These are phyloP conservation scores for Thymelicus acteon DNA, from an alignment of 2,888 invertebrate genomes.

Conservation along the genomic window DNA sequence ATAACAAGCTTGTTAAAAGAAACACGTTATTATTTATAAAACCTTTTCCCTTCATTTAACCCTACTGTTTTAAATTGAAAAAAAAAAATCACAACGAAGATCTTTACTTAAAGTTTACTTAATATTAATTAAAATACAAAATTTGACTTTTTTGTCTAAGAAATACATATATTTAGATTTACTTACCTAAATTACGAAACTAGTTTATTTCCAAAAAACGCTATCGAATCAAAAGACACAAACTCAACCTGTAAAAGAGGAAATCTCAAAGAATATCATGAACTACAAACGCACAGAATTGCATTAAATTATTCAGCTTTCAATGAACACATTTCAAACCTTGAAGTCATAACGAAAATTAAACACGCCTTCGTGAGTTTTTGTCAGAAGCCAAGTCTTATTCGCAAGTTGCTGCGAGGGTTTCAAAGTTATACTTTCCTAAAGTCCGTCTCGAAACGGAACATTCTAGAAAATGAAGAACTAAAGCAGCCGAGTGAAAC, in stretches of 20 bases:
- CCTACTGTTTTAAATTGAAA: too few relatives aligned
- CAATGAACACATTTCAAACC: constrained; percentile 18
- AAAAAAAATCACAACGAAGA: too few relatives aligned
- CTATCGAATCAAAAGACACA: not conserved
- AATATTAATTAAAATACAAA: too few relatives aligned
- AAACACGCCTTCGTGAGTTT: constrained; percentile 83
- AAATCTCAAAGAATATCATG: not conserved
- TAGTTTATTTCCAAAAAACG: too few relatives aligned
- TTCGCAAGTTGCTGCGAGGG: constrained; percentile 77
- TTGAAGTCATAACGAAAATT: constrained; percentile 82
- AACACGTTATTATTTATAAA: too few relatives aligned
- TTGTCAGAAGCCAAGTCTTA: constrained; percentile 79
- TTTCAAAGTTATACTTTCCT: constrained; percentile 83
- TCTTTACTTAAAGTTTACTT: too few relatives aligned
- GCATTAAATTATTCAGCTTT: constrained; percentile 9
- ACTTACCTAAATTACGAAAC: not conserved
- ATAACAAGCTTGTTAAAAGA: not conserved
- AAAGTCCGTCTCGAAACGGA: constrained; percentile 80
- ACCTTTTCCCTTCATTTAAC: too few relatives aligned
- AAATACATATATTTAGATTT: too few relatives aligned
- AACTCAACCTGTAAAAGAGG: not conserved
- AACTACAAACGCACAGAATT: not conserved
- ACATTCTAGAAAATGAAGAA: constrained; percentile 82
- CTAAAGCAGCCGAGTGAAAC: constrained; percentile 78
- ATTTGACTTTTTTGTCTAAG: too few relatives aligned